phyloP scores from a whole-genome alignment of 2,113 vertebrate genomes.

The Todiramphus saurophagus region DNA sequence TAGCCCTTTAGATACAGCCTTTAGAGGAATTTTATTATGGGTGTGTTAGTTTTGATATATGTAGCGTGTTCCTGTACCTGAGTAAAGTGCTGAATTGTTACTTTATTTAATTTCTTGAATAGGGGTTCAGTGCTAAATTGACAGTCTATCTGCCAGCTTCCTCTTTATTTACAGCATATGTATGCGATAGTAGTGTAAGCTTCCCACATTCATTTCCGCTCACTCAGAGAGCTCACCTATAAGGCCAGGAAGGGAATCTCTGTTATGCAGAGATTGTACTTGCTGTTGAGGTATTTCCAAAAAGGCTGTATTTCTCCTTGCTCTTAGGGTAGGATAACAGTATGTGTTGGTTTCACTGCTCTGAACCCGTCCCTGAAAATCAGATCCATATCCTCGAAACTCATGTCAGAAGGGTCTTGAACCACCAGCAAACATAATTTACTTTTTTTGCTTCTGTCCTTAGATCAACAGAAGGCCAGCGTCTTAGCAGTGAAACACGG shows the following conservation, averaged over 20 bases:
- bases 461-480: neutral
- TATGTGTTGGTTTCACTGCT: neutral
- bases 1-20: neutral
- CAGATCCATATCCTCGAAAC: fast-evolving
- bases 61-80: neutral
- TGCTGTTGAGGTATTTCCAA: neutral
- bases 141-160: neutral
- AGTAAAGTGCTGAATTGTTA: neutral
- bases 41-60: neutral
- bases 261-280: neutral
- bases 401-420: neutral
- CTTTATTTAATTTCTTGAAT: neutral
- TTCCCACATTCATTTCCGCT: neutral
- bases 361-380: neutral
- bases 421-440: neutral
- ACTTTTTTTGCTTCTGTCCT: neutral
- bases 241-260: neutral
- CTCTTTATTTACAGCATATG: neutral
- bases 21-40: conserved; percentile 21
- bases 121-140: neutral
- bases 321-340: neutral
- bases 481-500: neutral
- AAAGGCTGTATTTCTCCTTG: neutral
- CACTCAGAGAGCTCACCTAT: neutral
- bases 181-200: neutral